Evolutionary conservation across 2,113 vertebrate species (phyloP).

Genomic region (Rhinolophus ferrumequinum): DNA sequence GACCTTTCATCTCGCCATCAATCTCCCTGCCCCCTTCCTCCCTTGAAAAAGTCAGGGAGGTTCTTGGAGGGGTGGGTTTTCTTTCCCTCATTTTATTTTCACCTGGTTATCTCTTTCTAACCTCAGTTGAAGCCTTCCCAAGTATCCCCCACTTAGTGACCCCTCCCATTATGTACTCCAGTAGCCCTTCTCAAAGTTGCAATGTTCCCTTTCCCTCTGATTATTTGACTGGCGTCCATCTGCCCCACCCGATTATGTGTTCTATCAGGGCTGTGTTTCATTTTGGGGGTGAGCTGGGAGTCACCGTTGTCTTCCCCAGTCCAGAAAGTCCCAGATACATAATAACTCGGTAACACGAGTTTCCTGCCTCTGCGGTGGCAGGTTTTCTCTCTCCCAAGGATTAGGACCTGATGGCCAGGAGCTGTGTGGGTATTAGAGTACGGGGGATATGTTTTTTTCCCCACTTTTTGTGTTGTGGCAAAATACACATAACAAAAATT

Average conservation of each 20-base stretch:
- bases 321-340: not conserved
- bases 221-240: not conserved
- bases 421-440: not conserved
- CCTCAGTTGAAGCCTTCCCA: not conserved
- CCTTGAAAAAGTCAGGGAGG: not conserved
- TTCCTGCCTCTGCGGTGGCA: not conserved
- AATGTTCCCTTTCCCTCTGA: no score
- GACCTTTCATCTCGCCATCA: not conserved
- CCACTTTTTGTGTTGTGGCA: not conserved
- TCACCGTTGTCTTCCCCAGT: fast-evolving
- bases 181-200: not conserved
- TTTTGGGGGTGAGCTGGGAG: not conserved
- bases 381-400: not conserved
- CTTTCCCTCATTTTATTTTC: not conserved
- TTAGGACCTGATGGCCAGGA: not conserved
- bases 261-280: not conserved
- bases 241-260: not conserved
- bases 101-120: not conserved
- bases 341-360: not conserved
- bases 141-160: fast-evolving
- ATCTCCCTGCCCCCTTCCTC: not conserved
- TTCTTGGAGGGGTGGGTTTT: not conserved
- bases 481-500: not conserved
- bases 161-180: fast-evolving
- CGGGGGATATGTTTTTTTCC: not conserved